Conservation (phyloP, 2,888 invertebrate species). For the Ectemnius cavifrons region DNA sequence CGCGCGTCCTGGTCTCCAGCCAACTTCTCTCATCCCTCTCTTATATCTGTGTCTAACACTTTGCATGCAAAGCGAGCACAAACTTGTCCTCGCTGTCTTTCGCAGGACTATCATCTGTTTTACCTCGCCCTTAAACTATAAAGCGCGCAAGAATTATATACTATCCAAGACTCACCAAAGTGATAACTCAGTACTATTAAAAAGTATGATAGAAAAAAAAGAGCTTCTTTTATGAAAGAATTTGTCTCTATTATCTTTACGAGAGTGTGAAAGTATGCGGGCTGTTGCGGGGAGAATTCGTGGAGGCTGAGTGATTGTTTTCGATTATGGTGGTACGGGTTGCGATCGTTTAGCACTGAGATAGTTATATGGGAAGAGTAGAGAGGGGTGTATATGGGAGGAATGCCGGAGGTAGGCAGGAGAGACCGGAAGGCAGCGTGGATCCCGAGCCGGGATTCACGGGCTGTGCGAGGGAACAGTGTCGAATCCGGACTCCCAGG, state of each 20-base stretch:
- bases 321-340: too few relatives aligned
- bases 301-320: too few relatives aligned
- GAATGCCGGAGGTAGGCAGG: slow-evolving; percentile 10
- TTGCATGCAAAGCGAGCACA: slow-evolving; percentile 1
- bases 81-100: not conserved
- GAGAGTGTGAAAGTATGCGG: too few relatives aligned
- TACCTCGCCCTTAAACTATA: too few relatives aligned
- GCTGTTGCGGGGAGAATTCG: too few relatives aligned
- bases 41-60: not conserved
- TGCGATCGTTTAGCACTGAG: too few relatives aligned
- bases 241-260: too few relatives aligned
- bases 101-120: not conserved
- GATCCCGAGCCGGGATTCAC: slow-evolving; percentile 39
- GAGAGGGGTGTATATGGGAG: not conserved
- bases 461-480: slow-evolving; percentile 59
- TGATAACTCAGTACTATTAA: too few relatives aligned
- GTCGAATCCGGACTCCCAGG: slow-evolving; percentile 73
- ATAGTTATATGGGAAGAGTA: not conserved
- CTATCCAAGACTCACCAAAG: too few relatives aligned
- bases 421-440: slow-evolving; percentile 26
- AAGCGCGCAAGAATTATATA: too few relatives aligned
- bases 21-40: not conserved
- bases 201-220: too few relatives aligned
- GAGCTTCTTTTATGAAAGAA: too few relatives aligned
- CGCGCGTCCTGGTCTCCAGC: not conserved